phyloP scores from a whole-genome alignment of 2,113 vertebrate genomes.

The Columbina picui region DNA sequence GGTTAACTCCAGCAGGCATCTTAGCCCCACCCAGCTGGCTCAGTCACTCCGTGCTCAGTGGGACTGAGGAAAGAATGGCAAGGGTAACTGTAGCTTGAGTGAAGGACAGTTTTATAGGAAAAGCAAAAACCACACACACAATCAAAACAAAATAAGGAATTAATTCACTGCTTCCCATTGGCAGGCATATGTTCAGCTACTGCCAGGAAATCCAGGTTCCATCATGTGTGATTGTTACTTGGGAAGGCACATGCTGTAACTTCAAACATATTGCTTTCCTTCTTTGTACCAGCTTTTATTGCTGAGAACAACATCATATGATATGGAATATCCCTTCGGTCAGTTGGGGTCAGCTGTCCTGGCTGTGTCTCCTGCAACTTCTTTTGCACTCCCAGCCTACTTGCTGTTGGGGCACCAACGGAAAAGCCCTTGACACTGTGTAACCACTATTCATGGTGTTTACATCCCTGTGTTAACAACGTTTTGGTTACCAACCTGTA shows the following conservation, averaged over 20 bases:
- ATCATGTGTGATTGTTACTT: fast-evolving
- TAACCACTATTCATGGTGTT: too few relatives aligned
- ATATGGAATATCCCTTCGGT: not conserved
- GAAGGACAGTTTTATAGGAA: not conserved
- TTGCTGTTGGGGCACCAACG: too few relatives aligned
- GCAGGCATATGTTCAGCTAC: not conserved
- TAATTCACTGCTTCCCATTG: not conserved
- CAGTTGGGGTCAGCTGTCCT: not conserved
- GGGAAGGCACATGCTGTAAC: not conserved
- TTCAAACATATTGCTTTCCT: fast-evolving
- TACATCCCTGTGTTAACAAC: too few relatives aligned
- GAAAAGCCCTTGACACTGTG: too few relatives aligned
- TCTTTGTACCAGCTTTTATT: not conserved
- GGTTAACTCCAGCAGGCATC: fast-evolving
- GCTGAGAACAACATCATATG: not conserved
- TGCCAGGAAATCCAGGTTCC: not conserved
- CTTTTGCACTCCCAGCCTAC: not conserved
- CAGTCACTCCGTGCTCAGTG: fast-evolving
- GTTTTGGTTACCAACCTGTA: not conserved
- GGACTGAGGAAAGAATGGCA: not conserved
- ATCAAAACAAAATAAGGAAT: not conserved
- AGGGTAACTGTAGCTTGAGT: fast-evolving
- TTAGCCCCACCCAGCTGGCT: not conserved
- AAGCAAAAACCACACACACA: not conserved
- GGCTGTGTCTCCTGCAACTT: fast-evolving